phyloP scores from a whole-genome alignment of 2,888 invertebrate species.

The Spodoptera picta region DNA sequence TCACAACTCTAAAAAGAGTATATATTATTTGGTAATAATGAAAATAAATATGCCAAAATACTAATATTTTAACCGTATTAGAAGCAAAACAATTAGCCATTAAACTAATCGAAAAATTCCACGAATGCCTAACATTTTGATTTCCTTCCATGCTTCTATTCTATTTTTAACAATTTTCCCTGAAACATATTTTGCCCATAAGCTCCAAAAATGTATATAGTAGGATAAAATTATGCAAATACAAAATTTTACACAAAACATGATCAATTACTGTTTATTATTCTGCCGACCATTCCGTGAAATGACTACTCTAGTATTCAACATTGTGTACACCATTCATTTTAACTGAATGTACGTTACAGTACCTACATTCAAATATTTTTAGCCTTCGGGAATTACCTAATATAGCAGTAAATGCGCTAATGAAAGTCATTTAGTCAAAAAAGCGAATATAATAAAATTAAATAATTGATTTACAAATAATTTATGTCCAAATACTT shows the following conservation, averaged over 20 bases:
- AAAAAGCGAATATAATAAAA: no score
- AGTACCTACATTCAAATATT: not conserved
- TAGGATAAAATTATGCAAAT: conserved; percentile 41
- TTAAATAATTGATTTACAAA: no score
- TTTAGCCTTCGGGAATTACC: conserved; percentile 3
- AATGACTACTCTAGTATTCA: conserved; percentile 51
- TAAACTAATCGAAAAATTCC: no score
- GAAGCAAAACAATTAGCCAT: no score
- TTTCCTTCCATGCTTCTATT: not conserved
- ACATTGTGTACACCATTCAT: conserved; percentile 29
- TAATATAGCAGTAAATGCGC: not conserved
- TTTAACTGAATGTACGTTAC: conserved; percentile 1
- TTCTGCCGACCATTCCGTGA: conserved; percentile 41
- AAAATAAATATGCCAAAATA: no score
- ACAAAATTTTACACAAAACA: conserved; percentile 43
- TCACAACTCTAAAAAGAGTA: no score
- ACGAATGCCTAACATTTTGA: no score
- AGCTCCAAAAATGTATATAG: conserved; percentile 17
- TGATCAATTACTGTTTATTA: conserved; percentile 55
- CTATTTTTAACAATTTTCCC: conserved; percentile 8
- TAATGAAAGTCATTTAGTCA: no score
- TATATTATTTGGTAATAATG: no score
- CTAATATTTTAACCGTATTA: no score
- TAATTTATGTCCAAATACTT: no score
- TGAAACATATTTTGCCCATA: not conserved